A percentile compares a stretch with the other conserved stretches of the same genome.
Conservation (phyloP, 2,113 vertebrate species). For the Nothobranchius furzeri region DNA sequence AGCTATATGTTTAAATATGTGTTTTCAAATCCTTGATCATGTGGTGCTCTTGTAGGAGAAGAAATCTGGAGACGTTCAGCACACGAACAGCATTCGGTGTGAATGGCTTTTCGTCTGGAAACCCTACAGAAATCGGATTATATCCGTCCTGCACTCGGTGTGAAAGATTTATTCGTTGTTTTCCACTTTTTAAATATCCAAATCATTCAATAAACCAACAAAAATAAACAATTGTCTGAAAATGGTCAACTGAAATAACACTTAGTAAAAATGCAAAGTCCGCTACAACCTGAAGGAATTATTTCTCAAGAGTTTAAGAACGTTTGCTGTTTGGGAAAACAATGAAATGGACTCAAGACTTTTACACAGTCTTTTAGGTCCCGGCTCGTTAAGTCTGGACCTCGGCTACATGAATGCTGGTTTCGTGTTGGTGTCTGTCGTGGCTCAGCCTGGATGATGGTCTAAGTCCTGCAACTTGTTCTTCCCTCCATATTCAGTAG, state of each 20-base stretch:
- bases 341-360: not conserved
- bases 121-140: no score
- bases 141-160: no score
- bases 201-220: not conserved
- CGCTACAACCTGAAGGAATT: no score
- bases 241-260: not conserved
- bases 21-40: no score
- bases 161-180: not conserved
- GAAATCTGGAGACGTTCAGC: no score
- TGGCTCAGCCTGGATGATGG: conserved; percentile 61
- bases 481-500: conserved; percentile 51
- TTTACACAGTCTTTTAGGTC: not conserved
- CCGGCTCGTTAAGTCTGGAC: conserved; percentile 20
- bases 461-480: conserved; percentile 40
- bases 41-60: no score
- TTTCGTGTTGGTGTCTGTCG: conserved; percentile 55
- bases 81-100: no score
- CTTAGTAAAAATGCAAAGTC: not conserved
- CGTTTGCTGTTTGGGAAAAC: not conserved
- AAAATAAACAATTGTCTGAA: not conserved
- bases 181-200: not conserved
- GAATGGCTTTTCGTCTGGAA: no score
- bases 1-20: no score
- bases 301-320: not conserved
- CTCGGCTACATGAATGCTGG: conserved; percentile 55